These are phyloP conservation scores for Myotis yumanensis DNA, from an alignment of 2,113 vertebrate genomes.

Conservation along the genomic window DNA sequence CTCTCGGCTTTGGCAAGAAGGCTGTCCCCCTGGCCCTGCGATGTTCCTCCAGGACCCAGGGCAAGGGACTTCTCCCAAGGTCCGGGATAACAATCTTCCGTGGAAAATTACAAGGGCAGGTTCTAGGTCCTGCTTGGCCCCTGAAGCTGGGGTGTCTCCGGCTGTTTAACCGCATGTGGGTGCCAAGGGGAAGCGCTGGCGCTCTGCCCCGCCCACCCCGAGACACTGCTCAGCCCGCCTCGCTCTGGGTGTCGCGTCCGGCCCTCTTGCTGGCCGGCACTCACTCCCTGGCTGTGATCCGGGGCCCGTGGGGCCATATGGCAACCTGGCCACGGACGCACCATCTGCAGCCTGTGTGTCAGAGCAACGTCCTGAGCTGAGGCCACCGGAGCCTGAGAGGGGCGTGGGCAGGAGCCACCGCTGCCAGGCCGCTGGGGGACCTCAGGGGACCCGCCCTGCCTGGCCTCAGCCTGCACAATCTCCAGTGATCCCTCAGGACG, in stretches of 20 bases:
- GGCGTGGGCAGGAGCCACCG: not conserved
- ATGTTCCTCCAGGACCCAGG: not conserved
- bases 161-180: not conserved
- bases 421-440: not conserved
- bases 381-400: not conserved
- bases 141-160: not conserved
- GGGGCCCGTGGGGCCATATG: constrained; percentile 65
- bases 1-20: not conserved
- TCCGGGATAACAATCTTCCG: not conserved
- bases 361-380: not conserved
- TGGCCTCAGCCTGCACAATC: not conserved
- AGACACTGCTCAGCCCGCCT: not conserved
- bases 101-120: not conserved
- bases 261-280: not conserved
- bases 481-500: not conserved
- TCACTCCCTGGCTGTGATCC: constrained; percentile 3
- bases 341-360: not conserved
- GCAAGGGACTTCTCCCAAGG: not conserved
- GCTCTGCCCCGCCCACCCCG: not conserved
- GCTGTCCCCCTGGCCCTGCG: too few species aligned
- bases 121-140: not conserved
- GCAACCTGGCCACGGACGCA: not conserved
- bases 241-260: not conserved
- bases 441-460: not conserved
- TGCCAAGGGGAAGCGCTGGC: not conserved